A percentile compares a stretch with the other conserved stretches of the same genome.
Conservation (phyloP, 2,888 invertebrate genomes). For the Acrobasis suavella region DNA sequence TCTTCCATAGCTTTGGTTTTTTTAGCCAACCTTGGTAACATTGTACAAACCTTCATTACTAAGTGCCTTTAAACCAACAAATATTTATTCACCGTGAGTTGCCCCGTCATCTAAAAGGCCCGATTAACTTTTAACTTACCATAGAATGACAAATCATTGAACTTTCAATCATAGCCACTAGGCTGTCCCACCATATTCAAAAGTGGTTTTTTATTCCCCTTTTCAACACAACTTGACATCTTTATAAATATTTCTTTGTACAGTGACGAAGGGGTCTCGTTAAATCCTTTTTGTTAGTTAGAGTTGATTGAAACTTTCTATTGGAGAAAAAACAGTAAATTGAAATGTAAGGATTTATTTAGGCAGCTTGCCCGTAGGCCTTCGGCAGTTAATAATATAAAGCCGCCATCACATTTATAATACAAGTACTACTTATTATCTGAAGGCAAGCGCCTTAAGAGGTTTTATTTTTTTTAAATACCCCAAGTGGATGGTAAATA, state of each 20-base stretch:
- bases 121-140: background rate
- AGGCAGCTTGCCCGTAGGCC: constrained; percentile 7
- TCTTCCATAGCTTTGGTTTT: too few species aligned
- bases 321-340: constrained; percentile 33
- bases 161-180: constrained; percentile 16
- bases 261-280: constrained; percentile 54
- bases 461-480: too few species aligned
- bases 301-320: constrained; percentile 39
- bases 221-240: constrained; percentile 49
- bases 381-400: background rate
- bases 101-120: background rate
- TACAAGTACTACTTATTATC: too few species aligned
- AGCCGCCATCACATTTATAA: background rate
- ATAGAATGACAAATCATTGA: constrained; percentile 16
- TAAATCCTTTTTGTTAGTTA: constrained; percentile 39
- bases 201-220: constrained; percentile 39
- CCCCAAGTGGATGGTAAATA: too few species aligned
- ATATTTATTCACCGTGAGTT: background rate
- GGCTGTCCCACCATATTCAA: constrained; percentile 29
- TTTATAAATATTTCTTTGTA: constrained; percentile 59
- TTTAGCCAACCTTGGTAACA: too few species aligned
- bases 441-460: too few species aligned
- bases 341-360: constrained; percentile 14
- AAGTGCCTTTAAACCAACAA: too few species aligned
- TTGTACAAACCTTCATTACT: too few species aligned